phyloP scores from a whole-genome alignment of 2,888 invertebrate species.

The Corbicula japonica region DNA sequence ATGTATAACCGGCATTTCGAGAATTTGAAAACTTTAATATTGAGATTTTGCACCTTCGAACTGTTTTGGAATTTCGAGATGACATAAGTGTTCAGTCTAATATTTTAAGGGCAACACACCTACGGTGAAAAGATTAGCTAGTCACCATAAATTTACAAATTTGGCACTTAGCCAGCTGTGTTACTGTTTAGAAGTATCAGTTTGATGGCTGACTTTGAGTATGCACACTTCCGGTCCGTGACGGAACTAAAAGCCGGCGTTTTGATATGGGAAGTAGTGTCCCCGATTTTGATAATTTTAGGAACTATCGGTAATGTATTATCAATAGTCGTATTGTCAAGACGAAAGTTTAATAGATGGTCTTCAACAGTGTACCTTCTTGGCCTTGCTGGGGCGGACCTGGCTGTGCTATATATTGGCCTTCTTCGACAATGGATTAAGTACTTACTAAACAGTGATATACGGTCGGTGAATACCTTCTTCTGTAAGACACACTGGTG shows the following conservation, averaged over 20 bases:
- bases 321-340: conserved; percentile 69
- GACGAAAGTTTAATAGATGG: conserved; percentile 61
- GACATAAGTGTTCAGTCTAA: background rate
- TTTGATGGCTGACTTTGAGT: background rate
- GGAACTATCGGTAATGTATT: conserved; percentile 78
- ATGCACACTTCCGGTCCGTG: conserved; percentile 49
- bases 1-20: too few relatives aligned
- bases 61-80: background rate
- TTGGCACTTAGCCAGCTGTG: too few relatives aligned
- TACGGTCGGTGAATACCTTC: conserved; percentile 54
- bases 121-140: background rate
- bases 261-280: conserved; percentile 61
- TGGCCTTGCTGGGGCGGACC: conserved; percentile 70
- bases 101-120: background rate
- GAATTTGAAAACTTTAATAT: too few relatives aligned
- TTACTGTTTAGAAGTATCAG: background rate
- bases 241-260: conserved; percentile 38
- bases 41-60: background rate
- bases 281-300: conserved; percentile 73
- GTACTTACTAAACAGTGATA: conserved; percentile 59
- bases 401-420: conserved; percentile 72
- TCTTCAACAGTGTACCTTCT: conserved; percentile 73
- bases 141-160: too few relatives aligned
- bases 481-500: conserved; percentile 74
- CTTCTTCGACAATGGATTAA: conserved; percentile 72